phyloP scores from a whole-genome alignment of 2,888 invertebrate genomes.

The Capitulum mitella region DNA sequence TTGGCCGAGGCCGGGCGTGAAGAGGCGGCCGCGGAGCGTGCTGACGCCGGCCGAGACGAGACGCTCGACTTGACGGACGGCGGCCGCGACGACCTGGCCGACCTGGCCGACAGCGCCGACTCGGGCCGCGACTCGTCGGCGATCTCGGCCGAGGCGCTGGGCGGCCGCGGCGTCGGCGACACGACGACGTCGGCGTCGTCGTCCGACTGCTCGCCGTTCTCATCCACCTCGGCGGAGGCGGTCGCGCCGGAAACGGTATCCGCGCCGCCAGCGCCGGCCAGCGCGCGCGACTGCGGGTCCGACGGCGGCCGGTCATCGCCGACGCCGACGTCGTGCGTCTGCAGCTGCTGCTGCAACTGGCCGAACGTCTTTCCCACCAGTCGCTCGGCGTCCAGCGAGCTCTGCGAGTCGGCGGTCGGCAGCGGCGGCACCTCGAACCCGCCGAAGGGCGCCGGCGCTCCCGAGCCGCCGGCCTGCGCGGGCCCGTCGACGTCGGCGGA shows the following conservation, averaged over 20 bases:
- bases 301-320: not conserved
- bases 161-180: not conserved
- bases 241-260: not conserved
- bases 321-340: not conserved
- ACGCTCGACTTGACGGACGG: not conserved
- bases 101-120: not conserved
- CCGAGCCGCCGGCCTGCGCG: not conserved
- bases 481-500: not conserved
- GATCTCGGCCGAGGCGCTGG: not conserved
- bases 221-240: not conserved
- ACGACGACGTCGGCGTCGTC: not conserved
- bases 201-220: not conserved
- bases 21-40: not conserved
- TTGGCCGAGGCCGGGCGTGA: not conserved
- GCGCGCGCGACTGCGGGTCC: not conserved
- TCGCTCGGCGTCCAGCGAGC: not conserved
- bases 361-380: not conserved
- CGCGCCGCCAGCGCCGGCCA: not conserved
- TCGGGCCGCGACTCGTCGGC: conserved; percentile 9
- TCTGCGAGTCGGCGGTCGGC: not conserved
- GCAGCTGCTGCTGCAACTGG: not conserved
- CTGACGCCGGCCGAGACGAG: not conserved
- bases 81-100: not conserved
- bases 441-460: not conserved
- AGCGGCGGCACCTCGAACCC: not conserved